Evolutionary conservation across 53 echinoderm and acorn worm genomes (phyloP).

Genomic region (Hippasteria phrygiana): DNA sequence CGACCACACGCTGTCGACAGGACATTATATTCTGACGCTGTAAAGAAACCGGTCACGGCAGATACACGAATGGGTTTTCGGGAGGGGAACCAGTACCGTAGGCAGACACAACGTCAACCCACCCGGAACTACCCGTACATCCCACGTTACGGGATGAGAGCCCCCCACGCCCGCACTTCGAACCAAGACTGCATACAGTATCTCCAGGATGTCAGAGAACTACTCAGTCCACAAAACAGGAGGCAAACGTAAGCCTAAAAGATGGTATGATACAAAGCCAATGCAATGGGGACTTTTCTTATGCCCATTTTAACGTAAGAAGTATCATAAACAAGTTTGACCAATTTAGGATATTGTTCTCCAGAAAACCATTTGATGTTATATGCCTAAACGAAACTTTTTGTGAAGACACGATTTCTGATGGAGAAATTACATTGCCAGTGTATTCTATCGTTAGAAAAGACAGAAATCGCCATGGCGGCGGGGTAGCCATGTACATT

Average conservation of each 20-base stretch:
- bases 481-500: conserved; percentile 46
- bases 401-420: conserved; percentile 21
- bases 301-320: conserved; percentile 38
- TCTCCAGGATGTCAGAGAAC: background rate
- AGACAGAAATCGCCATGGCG: conserved; percentile 54
- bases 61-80: too few species aligned
- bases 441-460: conserved; percentile 40
- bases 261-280: conserved; percentile 23
- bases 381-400: too few species aligned
- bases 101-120: too few species aligned
- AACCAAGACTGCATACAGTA: conserved; percentile 1
- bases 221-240: background rate
- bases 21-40: too few species aligned
- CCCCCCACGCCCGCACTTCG: background rate
- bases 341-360: conserved; percentile 1
- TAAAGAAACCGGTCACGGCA: too few species aligned
- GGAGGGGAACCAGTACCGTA: too few species aligned
- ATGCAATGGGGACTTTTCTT: conserved; percentile 1
- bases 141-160: background rate
- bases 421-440: conserved; percentile 21
- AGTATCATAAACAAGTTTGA: too few species aligned
- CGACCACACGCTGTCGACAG: too few species aligned
- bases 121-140: conserved; percentile 1
- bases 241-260: too few species aligned
- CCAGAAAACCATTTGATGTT: conserved; percentile 47